Evolutionary conservation across 2,113 vertebrate species (phyloP).

Genomic region (Serinus canaria): DNA sequence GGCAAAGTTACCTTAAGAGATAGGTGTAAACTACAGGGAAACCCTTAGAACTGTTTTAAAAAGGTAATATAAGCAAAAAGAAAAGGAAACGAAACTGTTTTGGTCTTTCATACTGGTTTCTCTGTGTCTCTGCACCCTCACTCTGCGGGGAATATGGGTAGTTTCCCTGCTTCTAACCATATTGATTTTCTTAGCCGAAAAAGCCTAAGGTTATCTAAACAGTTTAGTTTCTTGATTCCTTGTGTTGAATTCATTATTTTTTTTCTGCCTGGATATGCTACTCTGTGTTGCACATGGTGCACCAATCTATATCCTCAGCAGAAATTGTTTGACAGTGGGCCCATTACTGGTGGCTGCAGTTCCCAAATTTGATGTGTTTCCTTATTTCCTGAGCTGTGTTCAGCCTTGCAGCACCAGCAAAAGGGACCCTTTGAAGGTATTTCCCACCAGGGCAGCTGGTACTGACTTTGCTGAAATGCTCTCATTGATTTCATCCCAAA

Average conservation of each 20-base stretch:
- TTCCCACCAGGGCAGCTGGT: constrained; percentile 6
- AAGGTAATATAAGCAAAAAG: background rate
- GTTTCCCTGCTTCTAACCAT: constrained; percentile 14
- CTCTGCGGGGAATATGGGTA: background rate
- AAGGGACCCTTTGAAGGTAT: constrained; percentile 34
- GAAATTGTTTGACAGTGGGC: background rate
- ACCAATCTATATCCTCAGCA: background rate
- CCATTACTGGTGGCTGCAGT: background rate
- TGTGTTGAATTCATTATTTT: constrained; percentile 46
- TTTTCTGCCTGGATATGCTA: constrained; percentile 10
- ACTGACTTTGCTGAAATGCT: constrained; percentile 37
- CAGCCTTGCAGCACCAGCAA: background rate
- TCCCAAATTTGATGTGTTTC: background rate
- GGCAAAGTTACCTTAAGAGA: background rate
- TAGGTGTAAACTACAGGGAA: background rate
- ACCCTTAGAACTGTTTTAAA: background rate
- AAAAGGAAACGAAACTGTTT: background rate
- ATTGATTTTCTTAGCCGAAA: constrained; percentile 52
- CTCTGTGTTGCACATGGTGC: background rate
- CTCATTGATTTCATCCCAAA: background rate
- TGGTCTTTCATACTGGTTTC: background rate
- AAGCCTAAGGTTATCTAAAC: constrained; percentile 60
- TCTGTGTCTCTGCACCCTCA: background rate
- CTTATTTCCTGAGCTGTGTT: background rate
- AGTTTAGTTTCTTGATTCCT: constrained; percentile 43